Evolutionary conservation across 2,888 invertebrate genomes (phyloP), one percentile per base, ranked within the genome.

Genomic region (Dicycla oo): DNA sequence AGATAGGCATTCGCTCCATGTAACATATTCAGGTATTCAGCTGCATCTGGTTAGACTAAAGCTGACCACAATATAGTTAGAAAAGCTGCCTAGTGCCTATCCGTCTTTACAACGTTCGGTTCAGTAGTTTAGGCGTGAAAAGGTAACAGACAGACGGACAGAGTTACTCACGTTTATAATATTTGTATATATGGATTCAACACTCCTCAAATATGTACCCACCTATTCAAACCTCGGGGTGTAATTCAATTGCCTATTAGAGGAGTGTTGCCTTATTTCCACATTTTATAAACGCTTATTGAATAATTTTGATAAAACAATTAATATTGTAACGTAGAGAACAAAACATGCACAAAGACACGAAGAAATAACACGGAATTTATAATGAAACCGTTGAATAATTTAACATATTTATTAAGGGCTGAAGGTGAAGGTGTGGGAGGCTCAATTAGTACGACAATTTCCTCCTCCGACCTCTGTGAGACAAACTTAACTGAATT

Each of bases 371-470:
- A 62, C 15, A 8, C 18, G 20, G 56, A 73, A 65, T 78, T 60
- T 61, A 38, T 78, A 78, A 73, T 78, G 54, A 78, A 73, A 47
- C 66, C 57, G 56, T 77, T 77, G 79, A 79, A 77, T 77, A 79
- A 62, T 75, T 79, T 79, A 77, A 73, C 80, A 67, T 77, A 77
- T 77, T 77, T 79, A 77, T 79, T 47, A 49, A 49, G 47, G 78
- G n/a, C 34, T 62, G 51, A 26, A 61, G n/a, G 40, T 8, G 66
- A 65, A 61, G 49, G 56, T 66, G 30, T 34, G 51, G 57, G 57
- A 23, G 65, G 60, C 51, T 62, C 79, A 79, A 79, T 76, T 76
- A 79, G 73, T 18, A 45, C 34, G 34, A 54, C 66, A 49, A 61
- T 54, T 51, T 49, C 66, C 51, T 34, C 54, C 30, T 57, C 54